phyloP scores from a whole-genome alignment of 30 jellyfish, hydroid and myxozoan genomes.

The Aurelia coerulea region DNA sequence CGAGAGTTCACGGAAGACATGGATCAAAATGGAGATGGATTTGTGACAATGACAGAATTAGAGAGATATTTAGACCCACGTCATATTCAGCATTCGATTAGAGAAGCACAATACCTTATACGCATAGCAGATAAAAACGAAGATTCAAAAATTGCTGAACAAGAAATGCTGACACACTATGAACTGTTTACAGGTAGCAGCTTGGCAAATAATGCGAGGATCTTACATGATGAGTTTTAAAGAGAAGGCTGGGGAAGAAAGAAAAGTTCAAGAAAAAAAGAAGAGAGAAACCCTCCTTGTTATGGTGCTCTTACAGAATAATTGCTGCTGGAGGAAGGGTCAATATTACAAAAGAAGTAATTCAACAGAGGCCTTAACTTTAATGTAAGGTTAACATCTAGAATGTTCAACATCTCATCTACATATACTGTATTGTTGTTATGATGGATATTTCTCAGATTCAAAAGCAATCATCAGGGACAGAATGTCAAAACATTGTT shows the following conservation, averaged over 20 bases:
- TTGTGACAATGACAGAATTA: slow-evolving; percentile 77
- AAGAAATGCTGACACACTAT: slow-evolving; percentile 85
- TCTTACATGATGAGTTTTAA: slow-evolving; percentile 90
- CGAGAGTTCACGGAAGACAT: slow-evolving; percentile 88
- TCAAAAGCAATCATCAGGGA: too few relatives aligned
- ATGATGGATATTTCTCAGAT: too few relatives aligned
- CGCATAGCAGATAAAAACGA: slow-evolving; percentile 78
- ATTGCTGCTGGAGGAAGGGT: too few relatives aligned
- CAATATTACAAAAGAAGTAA: too few relatives aligned
- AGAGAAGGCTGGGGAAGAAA: neutral
- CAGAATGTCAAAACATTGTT: too few relatives aligned
- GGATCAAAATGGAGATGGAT: slow-evolving; percentile 91
- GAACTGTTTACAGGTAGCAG: slow-evolving; percentile 91
- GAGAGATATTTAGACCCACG: slow-evolving; percentile 87
- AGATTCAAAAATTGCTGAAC: slow-evolving; percentile 76
- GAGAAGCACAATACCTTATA: slow-evolving; percentile 82
- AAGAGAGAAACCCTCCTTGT: too few relatives aligned
- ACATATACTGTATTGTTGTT: too few relatives aligned
- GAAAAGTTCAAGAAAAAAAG: too few relatives aligned
- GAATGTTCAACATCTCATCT: too few relatives aligned
- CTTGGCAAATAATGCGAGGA: slow-evolving; percentile 75
- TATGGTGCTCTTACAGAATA: too few relatives aligned
- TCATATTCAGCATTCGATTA: slow-evolving; percentile 82
- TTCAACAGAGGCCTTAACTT: too few relatives aligned
- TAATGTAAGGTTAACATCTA: too few relatives aligned